A percentile compares a stretch with the other conserved stretches of the same genome.
These are phyloP conservation scores for Ptilodon capucinus DNA, from an alignment of 2,888 invertebrate species.

Conservation along the genomic window DNA sequence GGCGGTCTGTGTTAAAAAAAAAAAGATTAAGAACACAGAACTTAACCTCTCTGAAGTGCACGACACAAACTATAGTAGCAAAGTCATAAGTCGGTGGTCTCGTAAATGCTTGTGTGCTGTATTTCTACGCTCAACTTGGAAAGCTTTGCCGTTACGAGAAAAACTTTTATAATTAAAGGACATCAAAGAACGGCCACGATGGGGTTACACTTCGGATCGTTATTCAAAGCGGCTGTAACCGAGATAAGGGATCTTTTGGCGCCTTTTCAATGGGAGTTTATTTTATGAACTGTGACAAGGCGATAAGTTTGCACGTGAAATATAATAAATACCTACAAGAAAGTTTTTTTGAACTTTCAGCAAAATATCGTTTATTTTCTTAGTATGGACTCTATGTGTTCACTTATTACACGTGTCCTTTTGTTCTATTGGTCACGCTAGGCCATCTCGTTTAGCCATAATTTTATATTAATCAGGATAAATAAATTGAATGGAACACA, in stretches of 20 bases:
- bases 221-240: conserved; percentile 75
- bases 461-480: neutral
- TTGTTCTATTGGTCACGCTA: too few relatives aligned
- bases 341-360: neutral
- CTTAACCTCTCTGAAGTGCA: neutral
- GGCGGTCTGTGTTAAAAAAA: too few relatives aligned
- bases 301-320: conserved; percentile 49
- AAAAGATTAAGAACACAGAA: too few relatives aligned
- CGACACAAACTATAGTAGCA: conserved; percentile 22
- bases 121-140: conserved; percentile 45
- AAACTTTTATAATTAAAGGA: conserved; percentile 81
- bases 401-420: neutral
- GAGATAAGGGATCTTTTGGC: conserved; percentile 75
- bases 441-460: neutral
- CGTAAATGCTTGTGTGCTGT: conserved; percentile 36
- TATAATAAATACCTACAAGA: neutral
- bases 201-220: conserved; percentile 78
- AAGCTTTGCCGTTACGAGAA: conserved; percentile 69
- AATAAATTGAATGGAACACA: too few relatives aligned
- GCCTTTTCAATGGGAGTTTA: conserved; percentile 69
- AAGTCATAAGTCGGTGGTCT: conserved; percentile 37
- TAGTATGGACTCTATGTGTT: neutral
- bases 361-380: too few relatives aligned
- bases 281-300: conserved; percentile 69
- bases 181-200: conserved; percentile 76